Base-by-base conservation (phyloP, 1,140 invertebrate species). In the Diprion similis region DNA sequence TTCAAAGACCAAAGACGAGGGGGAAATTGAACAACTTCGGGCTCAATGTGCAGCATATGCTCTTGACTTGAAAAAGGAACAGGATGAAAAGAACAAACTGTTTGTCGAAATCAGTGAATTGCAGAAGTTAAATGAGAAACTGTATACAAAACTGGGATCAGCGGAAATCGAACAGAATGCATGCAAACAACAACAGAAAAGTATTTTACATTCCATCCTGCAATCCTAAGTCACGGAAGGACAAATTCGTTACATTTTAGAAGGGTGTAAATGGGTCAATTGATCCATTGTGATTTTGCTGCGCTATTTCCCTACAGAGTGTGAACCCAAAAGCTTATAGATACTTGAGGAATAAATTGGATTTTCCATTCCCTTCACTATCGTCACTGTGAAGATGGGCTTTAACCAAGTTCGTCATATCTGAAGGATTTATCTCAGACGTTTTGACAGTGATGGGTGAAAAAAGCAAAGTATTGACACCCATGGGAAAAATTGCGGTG, bases 361-460 rank as follows among this genome's bases (percentile, higher is more conserved):
- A 76, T n/a, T 46, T 71, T 59, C 76, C 79, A 47, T 66, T 79
- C 6, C 75, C 79, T 24, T 24, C 19, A 8, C 11, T 79, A 46
- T 24, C 45, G 9, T 77, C 78, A 17, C 70, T 80, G n/a, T 59
- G 68, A 69, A 48, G 70, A 66, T 78, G 78, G 74, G 70, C 71
- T 37, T 51, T 51, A 51, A 1, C 46, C 1, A 77, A 73, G 24
- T 24, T 77, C 8, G 18, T 73, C 51, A n/a, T 77, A 0, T 46
- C 73, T 24, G 68, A 47, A 46, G 76, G 74, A 18, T 7, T 76
- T 13, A n/a, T 78, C 7, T 11, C 45, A n/a, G 65, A 59, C n/a
- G 69, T 78, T 18, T 59, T 76, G 17, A 72, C 10, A 15, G 3
- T 78, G 17, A 78, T 79, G 76, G 67, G 74, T 17, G 45, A 15